Base-by-base conservation (phyloP, 2,113 vertebrate genomes). In the Peromyscus californicus region DNA sequence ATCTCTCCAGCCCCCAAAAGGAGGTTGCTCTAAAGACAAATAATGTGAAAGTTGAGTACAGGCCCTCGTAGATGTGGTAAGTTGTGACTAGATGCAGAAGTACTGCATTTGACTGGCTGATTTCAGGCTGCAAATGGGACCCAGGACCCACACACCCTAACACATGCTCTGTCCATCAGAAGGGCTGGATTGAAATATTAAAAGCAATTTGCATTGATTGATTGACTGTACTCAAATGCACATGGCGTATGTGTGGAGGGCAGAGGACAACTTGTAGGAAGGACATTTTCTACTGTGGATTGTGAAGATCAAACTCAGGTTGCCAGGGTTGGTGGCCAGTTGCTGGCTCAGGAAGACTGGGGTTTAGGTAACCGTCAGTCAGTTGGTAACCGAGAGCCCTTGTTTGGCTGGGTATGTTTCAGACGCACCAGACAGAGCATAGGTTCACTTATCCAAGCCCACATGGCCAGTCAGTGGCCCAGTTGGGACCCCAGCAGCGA, bases 391-490 rank as follows among this genome's bases (percentile, higher is more conserved):
- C 2, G 29, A 86, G 51, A 69, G 11, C 11, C 22, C 11, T 51
- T 67, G 19, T 42, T 33, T 48, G 57, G 61, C 89, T 54, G 45
- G 17, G 80, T 2, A 0, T 1, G 9, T 17, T 70, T 45, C n/a
- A 13, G 26, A 61, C 39, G 39, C 36, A 82, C 31, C 69, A 8
- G 33, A 22, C 82, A 29, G 33, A 51, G 26, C 70, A 17, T 1
- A 0, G 0, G 0, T 7, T 45, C 1, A 0, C 42, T 21, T 7
- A 11, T 36, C 22, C 4, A 5, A 69, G 69, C 29, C 63, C 87
- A n/a, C 29, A 0, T 0, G 70, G 76, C 36, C 31, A 2, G 59
- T 72, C 31, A 2, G 51, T 5, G 24, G 26, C 83, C 59, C 39
- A 22, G 29, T 45, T 36, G 87, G 65, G 83, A 61, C 19, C 2